Evolutionary conservation across 2,113 vertebrate genomes (phyloP).

Genomic region (Gallinago jamesoni): DNA sequence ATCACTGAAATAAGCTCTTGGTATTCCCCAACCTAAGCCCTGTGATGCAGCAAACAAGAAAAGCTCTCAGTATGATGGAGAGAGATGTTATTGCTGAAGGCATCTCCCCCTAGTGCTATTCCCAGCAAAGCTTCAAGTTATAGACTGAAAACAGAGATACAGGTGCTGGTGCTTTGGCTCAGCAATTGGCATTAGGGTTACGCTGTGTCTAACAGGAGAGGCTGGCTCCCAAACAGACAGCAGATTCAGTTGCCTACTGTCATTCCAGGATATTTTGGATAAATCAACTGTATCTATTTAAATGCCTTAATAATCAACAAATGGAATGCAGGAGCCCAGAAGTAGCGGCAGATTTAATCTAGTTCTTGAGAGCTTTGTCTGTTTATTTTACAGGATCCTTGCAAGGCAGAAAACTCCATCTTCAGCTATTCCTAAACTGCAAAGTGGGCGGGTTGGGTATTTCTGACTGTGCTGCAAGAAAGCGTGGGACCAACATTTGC

Average conservation of each 20-base stretch:
- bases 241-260: neutral
- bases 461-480: neutral
- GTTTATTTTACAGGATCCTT: slow-evolving; percentile 19
- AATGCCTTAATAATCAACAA: neutral
- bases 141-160: neutral
- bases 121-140: neutral
- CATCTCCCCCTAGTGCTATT: neutral
- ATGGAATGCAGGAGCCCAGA: neutral
- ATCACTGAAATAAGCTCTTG: neutral
- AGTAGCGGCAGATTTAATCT: slow-evolving; percentile 14
- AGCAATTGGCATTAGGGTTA: neutral
- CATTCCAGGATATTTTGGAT: neutral
- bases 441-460: slow-evolving; percentile 1
- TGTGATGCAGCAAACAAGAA: neutral
- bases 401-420: slow-evolving; percentile 4
- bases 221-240: neutral
- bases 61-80: neutral
- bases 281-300: neutral
- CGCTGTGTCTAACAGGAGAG: neutral
- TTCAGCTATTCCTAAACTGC: slow-evolving; percentile 25
- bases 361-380: slow-evolving; percentile 23
- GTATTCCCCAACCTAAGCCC: neutral
- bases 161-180: neutral
- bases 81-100: neutral
- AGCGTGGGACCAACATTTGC: slow-evolving; percentile 3